Conservation (phyloP, 2,113 vertebrate genomes). For the Ochotona curzoniae region DNA sequence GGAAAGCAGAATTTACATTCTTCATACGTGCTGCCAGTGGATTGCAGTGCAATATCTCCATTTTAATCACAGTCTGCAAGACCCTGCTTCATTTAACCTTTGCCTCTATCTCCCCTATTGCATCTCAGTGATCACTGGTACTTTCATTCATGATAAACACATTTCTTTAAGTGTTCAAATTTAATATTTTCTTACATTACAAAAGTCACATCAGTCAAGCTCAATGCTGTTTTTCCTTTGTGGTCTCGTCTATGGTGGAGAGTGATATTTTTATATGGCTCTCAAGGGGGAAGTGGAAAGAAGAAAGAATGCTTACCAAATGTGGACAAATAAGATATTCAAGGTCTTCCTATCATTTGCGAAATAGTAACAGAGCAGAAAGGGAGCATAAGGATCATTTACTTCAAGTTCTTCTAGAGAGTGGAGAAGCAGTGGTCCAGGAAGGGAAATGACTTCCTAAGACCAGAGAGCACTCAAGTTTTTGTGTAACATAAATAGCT, state of each 20-base stretch:
- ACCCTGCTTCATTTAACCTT: not conserved
- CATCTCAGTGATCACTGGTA: not conserved
- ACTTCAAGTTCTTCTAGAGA: not conserved
- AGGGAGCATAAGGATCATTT: not conserved
- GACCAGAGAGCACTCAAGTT: not conserved
- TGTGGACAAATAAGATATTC: not conserved
- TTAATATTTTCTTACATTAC: constrained; percentile 21
- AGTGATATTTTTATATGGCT: not conserved
- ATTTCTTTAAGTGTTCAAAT: not conserved
- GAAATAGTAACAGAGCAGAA: not conserved
- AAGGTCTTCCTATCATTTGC: constrained; percentile 31
- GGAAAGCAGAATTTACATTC: not conserved
- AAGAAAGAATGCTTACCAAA: constrained; percentile 17
- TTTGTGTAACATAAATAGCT: not conserved
- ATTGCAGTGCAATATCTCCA: not conserved
- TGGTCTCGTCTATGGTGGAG: not conserved
- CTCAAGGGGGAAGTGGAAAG: not conserved
- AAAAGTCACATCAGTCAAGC: not conserved
- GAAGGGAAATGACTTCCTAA: not conserved
- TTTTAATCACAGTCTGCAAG: not conserved
- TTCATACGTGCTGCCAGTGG: not conserved
- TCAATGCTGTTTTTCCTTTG: not conserved
- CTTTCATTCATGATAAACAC: not conserved
- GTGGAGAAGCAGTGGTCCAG: not conserved
- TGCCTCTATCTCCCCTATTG: not conserved